phyloP scores from a whole-genome alignment of 2,797 vertebrate species.

The Pempheris klunzingeri region DNA sequence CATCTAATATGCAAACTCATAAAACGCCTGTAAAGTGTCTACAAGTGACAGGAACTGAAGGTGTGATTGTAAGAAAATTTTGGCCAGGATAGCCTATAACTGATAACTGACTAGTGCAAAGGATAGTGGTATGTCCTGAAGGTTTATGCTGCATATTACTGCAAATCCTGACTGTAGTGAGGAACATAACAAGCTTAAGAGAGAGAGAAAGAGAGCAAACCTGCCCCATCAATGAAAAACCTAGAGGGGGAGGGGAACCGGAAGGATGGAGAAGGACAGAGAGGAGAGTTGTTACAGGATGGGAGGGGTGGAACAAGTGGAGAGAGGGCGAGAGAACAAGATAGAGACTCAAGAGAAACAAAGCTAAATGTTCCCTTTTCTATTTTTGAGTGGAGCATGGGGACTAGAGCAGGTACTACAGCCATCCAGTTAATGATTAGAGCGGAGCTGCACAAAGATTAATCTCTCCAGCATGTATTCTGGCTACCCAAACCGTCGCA shows the following conservation, averaged over 20 bases:
- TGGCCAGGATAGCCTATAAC: slow-evolving; percentile 19
- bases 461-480: slow-evolving; percentile 55
- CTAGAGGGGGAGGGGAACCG: slow-evolving; percentile 76
- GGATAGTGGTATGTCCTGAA: slow-evolving; percentile 44
- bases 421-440: slow-evolving; percentile 81
- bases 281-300: slow-evolving; percentile 77
- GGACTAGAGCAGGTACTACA: slow-evolving; percentile 72
- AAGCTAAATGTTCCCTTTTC: slow-evolving; percentile 83
- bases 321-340: slow-evolving; percentile 65
- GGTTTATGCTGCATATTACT: slow-evolving; percentile 63
- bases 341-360: slow-evolving; percentile 79
- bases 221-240: slow-evolving; percentile 81
- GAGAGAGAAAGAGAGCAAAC: slow-evolving; percentile 64
- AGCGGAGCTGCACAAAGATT: slow-evolving; percentile 69
- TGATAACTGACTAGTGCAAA: slow-evolving; percentile 22
- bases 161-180: slow-evolving; percentile 59
- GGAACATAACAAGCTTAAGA: slow-evolving; percentile 59
- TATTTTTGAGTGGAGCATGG: slow-evolving; percentile 79
- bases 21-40: slow-evolving; percentile 17
- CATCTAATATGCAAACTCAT: slow-evolving; percentile 21
- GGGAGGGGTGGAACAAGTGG: slow-evolving; percentile 75
- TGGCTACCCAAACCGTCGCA: slow-evolving; percentile 66
- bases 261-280: slow-evolving; percentile 85
- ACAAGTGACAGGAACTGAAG: slow-evolving; percentile 20
- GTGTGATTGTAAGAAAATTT: slow-evolving; percentile 9